Conservation (phyloP, 1,140 invertebrate genomes). For the Diabrotica virgifera region DNA sequence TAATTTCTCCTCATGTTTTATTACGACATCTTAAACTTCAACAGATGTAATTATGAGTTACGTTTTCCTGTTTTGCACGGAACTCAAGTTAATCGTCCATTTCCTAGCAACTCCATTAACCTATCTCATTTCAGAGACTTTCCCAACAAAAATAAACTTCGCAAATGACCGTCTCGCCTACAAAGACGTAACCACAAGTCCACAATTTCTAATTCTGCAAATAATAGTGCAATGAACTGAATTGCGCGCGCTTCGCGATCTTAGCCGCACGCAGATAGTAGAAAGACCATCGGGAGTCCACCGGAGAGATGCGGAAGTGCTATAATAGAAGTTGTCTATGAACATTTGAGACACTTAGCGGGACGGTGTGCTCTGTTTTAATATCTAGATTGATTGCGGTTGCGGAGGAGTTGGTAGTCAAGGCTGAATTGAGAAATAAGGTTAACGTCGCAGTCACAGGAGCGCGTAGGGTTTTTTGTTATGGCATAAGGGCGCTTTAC, state of each 20-base stretch:
- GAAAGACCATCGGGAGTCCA: neutral
- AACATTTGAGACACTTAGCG: too few species aligned
- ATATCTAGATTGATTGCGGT: too few species aligned
- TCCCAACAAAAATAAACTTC: neutral
- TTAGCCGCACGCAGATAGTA: neutral
- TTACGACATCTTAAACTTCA: too few species aligned
- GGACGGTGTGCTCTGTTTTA: too few species aligned
- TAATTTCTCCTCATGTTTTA: too few species aligned
- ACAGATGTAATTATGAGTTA: too few species aligned
- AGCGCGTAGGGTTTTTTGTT: neutral
- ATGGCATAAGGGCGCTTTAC: too few species aligned
- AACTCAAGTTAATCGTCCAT: too few species aligned
- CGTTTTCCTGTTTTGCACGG: too few species aligned
- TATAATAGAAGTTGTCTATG: neutral
- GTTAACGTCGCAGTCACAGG: neutral
- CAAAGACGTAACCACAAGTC: neutral
- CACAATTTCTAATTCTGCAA: slow-evolving; percentile 2
- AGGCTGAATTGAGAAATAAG: neutral
- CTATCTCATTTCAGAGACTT: neutral
- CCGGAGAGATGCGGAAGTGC: neutral
- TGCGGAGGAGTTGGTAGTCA: neutral
- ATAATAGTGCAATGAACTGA: neutral
- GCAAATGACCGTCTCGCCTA: neutral
- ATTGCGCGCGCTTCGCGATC: neutral
- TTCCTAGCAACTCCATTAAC: too few species aligned